A percentile compares a stretch with the other conserved stretches of the same genome.
phyloP scores from a whole-genome alignment of 2,888 invertebrate species.

The Trissoscelio sp. region DNA sequence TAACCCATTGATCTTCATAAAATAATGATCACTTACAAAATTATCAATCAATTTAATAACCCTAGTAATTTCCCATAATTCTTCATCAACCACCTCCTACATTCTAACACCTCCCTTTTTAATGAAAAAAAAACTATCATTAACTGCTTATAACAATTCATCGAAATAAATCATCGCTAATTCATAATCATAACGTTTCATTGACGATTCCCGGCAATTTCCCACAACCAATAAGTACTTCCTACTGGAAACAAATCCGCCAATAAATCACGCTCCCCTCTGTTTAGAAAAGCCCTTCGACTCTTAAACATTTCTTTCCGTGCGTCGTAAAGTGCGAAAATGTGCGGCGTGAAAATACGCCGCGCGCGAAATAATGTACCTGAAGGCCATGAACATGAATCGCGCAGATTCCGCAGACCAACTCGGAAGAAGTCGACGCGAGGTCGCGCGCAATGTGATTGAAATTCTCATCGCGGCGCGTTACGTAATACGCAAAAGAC shows the following conservation, averaged over 20 bases:
- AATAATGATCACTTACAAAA: constrained; percentile 10
- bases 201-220: constrained; percentile 36
- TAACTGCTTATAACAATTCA: constrained; percentile 7
- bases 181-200: constrained; percentile 30
- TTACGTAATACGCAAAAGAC: constrained; percentile 38
- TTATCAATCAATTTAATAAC: constrained; percentile 19
- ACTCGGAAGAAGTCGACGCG: constrained; percentile 27
- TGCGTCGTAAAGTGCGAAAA: constrained; percentile 31
- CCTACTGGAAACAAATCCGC: constrained; percentile 40
- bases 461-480: constrained; percentile 37
- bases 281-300: constrained; percentile 7
- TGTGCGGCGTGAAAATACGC: constrained; percentile 12
- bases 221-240: constrained; percentile 29
- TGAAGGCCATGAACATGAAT: constrained; percentile 28
- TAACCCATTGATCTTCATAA: constrained; percentile 12
- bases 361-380: constrained; percentile 23
- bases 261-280: constrained; percentile 32
- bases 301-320: constrained; percentile 3
- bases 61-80: constrained; percentile 17
- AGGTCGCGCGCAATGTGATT: constrained; percentile 34
- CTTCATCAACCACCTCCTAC: constrained; percentile 5
- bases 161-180: constrained; percentile 28
- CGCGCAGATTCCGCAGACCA: constrained; percentile 7
- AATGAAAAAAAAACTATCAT: constrained; percentile 4
- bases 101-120: not conserved